A percentile compares a stretch with the other conserved stretches of the same genome.
phyloP scores from a whole-genome alignment of 2,888 invertebrate genomes.

The Eristalis pertinax region DNA sequence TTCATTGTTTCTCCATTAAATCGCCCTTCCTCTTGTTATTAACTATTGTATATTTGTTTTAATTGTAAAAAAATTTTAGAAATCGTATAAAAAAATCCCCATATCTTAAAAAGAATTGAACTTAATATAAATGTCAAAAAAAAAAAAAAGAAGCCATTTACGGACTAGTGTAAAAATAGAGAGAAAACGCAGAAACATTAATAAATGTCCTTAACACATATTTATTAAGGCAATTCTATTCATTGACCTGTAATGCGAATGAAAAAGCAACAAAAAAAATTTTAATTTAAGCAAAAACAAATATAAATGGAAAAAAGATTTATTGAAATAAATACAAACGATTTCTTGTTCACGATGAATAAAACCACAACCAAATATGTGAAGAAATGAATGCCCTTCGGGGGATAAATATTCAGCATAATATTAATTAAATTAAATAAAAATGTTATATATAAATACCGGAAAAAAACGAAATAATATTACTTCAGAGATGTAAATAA shows the following conservation, averaged over 20 bases:
- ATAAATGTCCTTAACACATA: slow-evolving; percentile 28
- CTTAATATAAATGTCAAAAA: background rate
- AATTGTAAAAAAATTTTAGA: slow-evolving; percentile 7
- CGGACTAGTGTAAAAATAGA: slow-evolving; percentile 43
- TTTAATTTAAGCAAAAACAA: background rate
- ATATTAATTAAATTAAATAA: background rate
- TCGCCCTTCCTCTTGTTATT: slow-evolving; percentile 1
- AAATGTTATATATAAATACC: background rate
- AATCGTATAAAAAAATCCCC: slow-evolving; percentile 17
- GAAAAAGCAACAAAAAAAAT: background rate
- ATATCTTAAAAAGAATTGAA: slow-evolving; percentile 38
- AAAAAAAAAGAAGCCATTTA: slow-evolving; percentile 19
- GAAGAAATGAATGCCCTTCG: background rate
- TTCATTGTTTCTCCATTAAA: background rate
- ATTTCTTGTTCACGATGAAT: background rate
- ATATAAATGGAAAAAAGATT: too few relatives aligned
- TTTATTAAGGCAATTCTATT: background rate
- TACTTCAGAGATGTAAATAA: background rate
- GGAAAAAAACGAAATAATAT: background rate
- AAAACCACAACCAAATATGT: background rate
- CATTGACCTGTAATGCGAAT: slow-evolving; percentile 36
- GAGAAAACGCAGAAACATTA: slow-evolving; percentile 12
- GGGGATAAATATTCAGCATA: background rate
- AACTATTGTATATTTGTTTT: background rate
- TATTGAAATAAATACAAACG: background rate